Evolutionary conservation across 92 coral and sea anemone species (phyloP).

Genomic region (Epizoanthus ramosus): DNA sequence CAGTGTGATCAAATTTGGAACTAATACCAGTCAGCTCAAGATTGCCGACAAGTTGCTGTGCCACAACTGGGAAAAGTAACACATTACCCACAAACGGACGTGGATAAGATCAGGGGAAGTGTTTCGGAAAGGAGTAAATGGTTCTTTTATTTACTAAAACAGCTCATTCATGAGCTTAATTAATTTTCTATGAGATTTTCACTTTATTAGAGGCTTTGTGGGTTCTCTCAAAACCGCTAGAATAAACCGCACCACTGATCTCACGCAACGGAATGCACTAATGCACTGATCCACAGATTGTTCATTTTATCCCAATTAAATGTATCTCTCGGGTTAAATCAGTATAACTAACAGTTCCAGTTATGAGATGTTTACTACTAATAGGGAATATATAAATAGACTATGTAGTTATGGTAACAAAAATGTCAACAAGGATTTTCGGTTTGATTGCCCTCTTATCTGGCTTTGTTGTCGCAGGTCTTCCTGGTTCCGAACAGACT

Average conservation of each 20-base stretch:
- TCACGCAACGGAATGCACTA: slow-evolving; percentile 8
- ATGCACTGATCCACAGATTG: too few relatives aligned
- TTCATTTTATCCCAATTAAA: background rate
- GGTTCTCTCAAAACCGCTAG: background rate
- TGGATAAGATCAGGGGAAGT: background rate
- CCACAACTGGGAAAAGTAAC: background rate
- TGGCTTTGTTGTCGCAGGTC: background rate
- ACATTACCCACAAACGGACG: background rate
- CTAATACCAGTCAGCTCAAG: too few relatives aligned
- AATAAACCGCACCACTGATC: slow-evolving; percentile 9
- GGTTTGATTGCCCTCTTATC: background rate
- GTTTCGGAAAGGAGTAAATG: background rate
- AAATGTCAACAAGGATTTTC: too few relatives aligned
- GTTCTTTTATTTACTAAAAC: background rate
- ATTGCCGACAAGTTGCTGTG: background rate
- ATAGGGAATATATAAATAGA: too few relatives aligned
- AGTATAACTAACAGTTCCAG: background rate
- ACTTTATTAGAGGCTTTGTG: slow-evolving; percentile 24
- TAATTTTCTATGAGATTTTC: slow-evolving; percentile 13
- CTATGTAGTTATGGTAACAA: too few relatives aligned
- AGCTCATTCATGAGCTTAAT: slow-evolving; percentile 5
- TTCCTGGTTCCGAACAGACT: background rate
- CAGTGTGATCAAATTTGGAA: background rate
- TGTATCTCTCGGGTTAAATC: background rate
- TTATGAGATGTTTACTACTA: too few relatives aligned